Percentiles rank a stretch among this genome's conserved stretches.
These are phyloP conservation scores for Macropus fuliginosus DNA, from an alignment of 2,797 vertebrate genomes.

Conservation along the genomic window DNA sequence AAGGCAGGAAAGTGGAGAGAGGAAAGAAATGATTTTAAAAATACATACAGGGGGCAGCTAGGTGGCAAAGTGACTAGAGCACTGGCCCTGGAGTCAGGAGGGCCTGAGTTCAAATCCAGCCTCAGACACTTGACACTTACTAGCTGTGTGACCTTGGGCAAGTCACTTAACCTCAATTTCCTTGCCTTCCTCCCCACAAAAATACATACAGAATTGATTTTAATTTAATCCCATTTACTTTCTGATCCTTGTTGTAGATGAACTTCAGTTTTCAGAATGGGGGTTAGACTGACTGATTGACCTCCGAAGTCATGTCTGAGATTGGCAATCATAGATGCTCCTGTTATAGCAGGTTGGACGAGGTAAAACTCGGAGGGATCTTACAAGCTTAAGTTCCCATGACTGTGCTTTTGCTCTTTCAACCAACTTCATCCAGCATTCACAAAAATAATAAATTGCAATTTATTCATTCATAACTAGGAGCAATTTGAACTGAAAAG, in stretches of 20 bases:
- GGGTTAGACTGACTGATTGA: neutral
- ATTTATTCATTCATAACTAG: neutral
- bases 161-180: no score
- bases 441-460: neutral
- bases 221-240: neutral
- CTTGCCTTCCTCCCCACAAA: no score
- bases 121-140: no score
- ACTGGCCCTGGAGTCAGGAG: no score
- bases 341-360: neutral
- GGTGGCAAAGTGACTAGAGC: no score
- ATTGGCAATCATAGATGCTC: neutral
- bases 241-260: neutral
- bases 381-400: neutral
- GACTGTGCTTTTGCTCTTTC: neutral
- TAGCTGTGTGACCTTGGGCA: no score
- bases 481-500: neutral
- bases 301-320: neutral
- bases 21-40: neutral
- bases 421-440: neutral
- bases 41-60: no score
- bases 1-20: neutral
- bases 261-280: neutral
- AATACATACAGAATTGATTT: neutral
- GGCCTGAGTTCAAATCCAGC: no score
- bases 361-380: neutral